A percentile compares a stretch with the other conserved stretches of the same genome.
These are phyloP conservation scores for Struthidea cinerea DNA, from an alignment of 2,113 vertebrate species.

Conservation along the genomic window DNA sequence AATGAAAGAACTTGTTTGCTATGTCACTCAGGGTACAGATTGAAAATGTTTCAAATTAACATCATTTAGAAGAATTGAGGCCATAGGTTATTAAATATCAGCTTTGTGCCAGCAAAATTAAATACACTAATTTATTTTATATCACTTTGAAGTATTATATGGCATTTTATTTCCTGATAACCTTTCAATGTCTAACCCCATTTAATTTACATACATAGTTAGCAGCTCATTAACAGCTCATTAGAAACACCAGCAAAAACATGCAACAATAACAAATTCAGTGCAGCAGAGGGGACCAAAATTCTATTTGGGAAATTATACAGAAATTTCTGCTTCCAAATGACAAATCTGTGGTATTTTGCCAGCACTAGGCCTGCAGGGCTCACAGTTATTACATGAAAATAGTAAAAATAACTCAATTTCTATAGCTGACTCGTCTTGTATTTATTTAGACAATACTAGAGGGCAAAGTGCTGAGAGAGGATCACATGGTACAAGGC, in stretches of 20 bases:
- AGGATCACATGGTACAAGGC: not conserved
- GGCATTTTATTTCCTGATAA: constrained; percentile 51
- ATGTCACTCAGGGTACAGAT: not conserved
- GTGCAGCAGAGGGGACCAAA: constrained; percentile 62
- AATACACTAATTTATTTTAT: constrained; percentile 44
- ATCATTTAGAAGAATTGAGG: not conserved
- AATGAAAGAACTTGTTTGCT: constrained; percentile 1
- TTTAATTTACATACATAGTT: constrained; percentile 75
- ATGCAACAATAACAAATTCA: constrained; percentile 69
- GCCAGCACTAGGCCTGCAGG: constrained; percentile 37
- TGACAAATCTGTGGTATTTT: constrained; percentile 46
- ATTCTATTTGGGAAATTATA: constrained; percentile 48
- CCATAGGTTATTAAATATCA: constrained; percentile 39
- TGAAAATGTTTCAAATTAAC: constrained; percentile 38
- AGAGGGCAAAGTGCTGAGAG: not conserved
- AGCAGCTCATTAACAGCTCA: constrained; percentile 76
- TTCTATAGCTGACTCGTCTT: constrained; percentile 29
- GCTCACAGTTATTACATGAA: constrained; percentile 43
- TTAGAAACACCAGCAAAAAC: constrained; percentile 69
- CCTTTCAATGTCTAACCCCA: constrained; percentile 50
- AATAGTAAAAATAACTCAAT: constrained; percentile 61
- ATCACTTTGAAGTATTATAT: constrained; percentile 45
- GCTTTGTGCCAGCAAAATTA: constrained; percentile 50
- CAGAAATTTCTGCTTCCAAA: constrained; percentile 29
- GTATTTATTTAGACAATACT: constrained; percentile 44